Evolutionary conservation across 1,140 invertebrate species (phyloP).

Genomic region (Globodera ellingtonae): DNA sequence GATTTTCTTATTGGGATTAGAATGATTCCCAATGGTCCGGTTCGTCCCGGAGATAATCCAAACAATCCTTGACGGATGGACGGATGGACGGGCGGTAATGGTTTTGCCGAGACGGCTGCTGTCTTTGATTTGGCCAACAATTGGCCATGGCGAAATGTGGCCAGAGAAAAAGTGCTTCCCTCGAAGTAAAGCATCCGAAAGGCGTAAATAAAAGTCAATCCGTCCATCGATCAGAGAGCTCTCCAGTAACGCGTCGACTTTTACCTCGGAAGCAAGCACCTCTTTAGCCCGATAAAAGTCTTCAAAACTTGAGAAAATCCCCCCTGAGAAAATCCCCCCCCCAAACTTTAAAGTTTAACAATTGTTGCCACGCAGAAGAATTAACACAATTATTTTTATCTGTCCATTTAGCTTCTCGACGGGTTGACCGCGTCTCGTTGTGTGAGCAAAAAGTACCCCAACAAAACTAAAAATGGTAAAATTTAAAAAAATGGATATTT

Average conservation of each 20-base stretch:
- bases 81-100: too few relatives aligned
- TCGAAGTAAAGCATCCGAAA: neutral
- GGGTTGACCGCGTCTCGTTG: neutral
- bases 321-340: too few relatives aligned
- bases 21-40: too few relatives aligned
- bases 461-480: neutral
- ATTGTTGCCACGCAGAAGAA: neutral
- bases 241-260: neutral
- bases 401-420: neutral
- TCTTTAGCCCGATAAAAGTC: neutral
- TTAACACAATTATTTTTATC: neutral
- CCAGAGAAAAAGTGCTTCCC: neutral
- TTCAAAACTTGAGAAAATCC: neutral
- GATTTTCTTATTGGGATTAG: too few relatives aligned
- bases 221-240: neutral
- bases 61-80: too few relatives aligned
- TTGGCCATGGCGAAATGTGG: neutral
- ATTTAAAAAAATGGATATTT: too few relatives aligned
- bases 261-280: neutral
- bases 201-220: neutral
- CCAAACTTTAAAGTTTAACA: neutral
- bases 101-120: neutral
- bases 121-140: neutral
- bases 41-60: too few relatives aligned
- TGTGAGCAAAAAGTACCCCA: neutral